phyloP scores from a whole-genome alignment of 1,140 invertebrate genomes.

The Cataglyphis hispanica region DNA sequence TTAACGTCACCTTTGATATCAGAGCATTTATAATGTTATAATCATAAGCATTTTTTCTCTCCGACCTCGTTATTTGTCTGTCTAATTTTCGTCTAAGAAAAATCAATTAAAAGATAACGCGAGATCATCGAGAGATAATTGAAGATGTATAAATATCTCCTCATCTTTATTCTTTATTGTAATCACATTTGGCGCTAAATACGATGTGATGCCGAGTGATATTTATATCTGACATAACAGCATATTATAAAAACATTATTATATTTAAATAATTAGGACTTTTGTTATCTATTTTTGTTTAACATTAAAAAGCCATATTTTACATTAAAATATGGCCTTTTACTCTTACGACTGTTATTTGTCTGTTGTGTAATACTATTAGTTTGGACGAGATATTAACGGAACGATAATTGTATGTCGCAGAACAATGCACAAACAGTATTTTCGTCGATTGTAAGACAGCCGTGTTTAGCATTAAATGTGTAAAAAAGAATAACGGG shows the following conservation, averaged over 20 bases:
- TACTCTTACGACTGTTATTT: neutral
- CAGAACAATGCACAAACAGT: neutral
- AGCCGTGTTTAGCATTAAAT: neutral
- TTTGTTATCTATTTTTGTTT: neutral
- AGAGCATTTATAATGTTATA: neutral
- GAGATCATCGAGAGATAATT: neutral
- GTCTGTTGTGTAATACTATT: neutral
- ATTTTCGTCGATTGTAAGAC: neutral
- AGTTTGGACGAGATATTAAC: neutral
- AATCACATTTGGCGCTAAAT: neutral
- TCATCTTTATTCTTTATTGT: neutral
- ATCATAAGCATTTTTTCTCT: neutral
- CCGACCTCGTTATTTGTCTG: neutral
- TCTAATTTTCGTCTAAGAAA: neutral
- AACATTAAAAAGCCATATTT: neutral
- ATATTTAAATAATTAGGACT: neutral
- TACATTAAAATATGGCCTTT: neutral
- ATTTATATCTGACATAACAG: neutral
- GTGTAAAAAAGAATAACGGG: neutral
- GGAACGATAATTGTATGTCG: neutral
- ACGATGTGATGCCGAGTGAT: neutral
- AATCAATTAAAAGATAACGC: neutral
- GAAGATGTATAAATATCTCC: neutral
- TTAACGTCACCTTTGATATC: neutral
- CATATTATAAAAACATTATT: conserved; percentile 5